Conservation (phyloP, 1,140 invertebrate species). For the Branchinecta lynchi region DNA sequence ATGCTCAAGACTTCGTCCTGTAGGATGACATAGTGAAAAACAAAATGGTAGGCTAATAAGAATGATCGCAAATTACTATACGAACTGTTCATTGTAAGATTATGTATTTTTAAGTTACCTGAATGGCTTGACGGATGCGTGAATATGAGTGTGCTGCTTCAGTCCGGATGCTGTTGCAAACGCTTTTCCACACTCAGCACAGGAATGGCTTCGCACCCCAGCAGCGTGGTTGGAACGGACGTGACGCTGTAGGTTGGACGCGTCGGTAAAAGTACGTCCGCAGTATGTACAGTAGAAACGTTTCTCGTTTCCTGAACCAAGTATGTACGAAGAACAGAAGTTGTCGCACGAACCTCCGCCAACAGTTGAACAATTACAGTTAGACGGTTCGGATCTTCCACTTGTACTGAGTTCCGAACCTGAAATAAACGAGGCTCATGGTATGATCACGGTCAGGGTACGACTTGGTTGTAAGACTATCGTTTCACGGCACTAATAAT, state of each 20-base stretch:
- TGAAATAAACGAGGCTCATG: not conserved
- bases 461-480: too few relatives aligned
- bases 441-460: too few relatives aligned
- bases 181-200: conserved; percentile 93
- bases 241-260: conserved; percentile 87
- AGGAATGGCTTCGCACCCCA: conserved; percentile 57
- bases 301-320: not conserved
- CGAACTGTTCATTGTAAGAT: too few relatives aligned
- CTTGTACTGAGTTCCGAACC: not conserved
- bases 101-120: not conserved
- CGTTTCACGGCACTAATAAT: too few relatives aligned
- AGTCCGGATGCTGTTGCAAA: conserved; percentile 92
- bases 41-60: too few relatives aligned
- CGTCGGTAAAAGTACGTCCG: conserved; percentile 83
- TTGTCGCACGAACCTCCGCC: not conserved
- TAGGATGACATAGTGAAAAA: too few relatives aligned
- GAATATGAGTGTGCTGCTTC: conserved; percentile 98
- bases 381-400: not conserved
- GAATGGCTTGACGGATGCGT: conserved; percentile 72
- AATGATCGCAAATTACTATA: too few relatives aligned
- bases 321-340: not conserved
- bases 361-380: not conserved
- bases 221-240: conserved; percentile 52
- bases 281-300: conserved; percentile 87
- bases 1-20: too few relatives aligned